A percentile compares a stretch with the other conserved stretches of the same genome.
phyloP scores from a whole-genome alignment of 1,140 invertebrate genomes.

The Hormaphis cornu region DNA sequence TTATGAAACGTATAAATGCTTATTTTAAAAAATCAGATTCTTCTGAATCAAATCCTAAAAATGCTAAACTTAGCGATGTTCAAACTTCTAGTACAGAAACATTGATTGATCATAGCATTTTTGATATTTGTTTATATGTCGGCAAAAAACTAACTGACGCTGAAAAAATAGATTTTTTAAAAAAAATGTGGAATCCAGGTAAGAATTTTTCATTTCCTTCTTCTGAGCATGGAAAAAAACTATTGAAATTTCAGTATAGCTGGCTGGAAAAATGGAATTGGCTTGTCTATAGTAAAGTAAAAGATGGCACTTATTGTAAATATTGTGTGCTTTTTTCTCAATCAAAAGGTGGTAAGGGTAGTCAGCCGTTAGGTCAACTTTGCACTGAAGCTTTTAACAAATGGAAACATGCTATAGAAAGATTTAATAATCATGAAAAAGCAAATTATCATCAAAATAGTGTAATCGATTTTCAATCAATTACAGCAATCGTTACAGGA shows the following conservation, averaged over 20 bases:
- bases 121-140: background rate
- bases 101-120: background rate
- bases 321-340: constrained; percentile 5
- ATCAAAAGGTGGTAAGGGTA: constrained; percentile 3
- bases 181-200: background rate
- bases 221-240: background rate
- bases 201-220: background rate
- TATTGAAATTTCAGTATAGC: constrained; percentile 12
- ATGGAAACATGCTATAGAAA: constrained; percentile 8
- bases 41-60: background rate
- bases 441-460: constrained; percentile 1
- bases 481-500: background rate
- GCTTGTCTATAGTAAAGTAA: background rate
- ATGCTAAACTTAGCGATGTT: background rate
- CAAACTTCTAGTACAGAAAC: background rate
- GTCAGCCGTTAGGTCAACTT: background rate
- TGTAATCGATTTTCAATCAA: background rate
- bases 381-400: constrained; percentile 1
- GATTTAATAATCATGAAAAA: background rate
- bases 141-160: background rate
- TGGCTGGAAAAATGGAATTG: constrained; percentile 1
- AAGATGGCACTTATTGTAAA: constrained; percentile 8
- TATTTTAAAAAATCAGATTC: background rate
- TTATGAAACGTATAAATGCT: background rate
- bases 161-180: background rate